A percentile compares a stretch with the other conserved stretches of the same genome.
Evolutionary conservation across 2,888 invertebrate genomes (phyloP).

Genomic region (Chaetoderma sp.): DNA sequence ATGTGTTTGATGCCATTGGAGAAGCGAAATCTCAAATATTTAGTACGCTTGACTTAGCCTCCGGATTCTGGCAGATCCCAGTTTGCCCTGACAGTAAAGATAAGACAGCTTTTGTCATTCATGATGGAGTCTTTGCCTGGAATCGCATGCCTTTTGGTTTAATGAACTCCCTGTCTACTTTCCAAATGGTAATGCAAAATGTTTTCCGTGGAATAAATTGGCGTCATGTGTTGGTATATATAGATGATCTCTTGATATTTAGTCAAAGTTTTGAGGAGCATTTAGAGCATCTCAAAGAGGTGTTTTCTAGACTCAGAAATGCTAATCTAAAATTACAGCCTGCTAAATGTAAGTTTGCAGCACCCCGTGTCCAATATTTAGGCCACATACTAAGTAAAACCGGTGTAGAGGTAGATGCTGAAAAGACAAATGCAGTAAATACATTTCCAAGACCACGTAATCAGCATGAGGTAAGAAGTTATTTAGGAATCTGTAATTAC

Average conservation of each 20-base stretch:
- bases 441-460: background rate
- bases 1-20: conserved; percentile 37
- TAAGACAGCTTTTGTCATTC: conserved; percentile 36
- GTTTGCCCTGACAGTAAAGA: conserved; percentile 32
- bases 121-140: conserved; percentile 34
- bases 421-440: background rate
- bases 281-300: too few relatives aligned
- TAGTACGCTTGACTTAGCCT: conserved; percentile 33
- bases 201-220: conserved; percentile 33
- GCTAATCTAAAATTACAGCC: conserved; percentile 5
- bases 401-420: background rate
- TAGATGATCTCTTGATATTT: conserved; percentile 37
- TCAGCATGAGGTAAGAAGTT: background rate
- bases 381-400: conserved; percentile 6
- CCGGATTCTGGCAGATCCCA: conserved; percentile 30
- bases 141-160: conserved; percentile 35
- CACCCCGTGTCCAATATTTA: background rate
- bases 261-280: background rate
- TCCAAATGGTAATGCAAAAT: conserved; percentile 36
- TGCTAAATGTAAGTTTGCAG: conserved; percentile 8
- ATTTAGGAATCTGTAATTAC: conserved; percentile 44
- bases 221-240: conserved; percentile 30
- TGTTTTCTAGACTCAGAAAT: too few relatives aligned
- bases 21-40: conserved; percentile 32
- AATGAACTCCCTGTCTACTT: conserved; percentile 31